These are phyloP conservation scores for Astropecten irregularis DNA, from an alignment of 53 echinoderm and acorn worm species.

Conservation along the genomic window DNA sequence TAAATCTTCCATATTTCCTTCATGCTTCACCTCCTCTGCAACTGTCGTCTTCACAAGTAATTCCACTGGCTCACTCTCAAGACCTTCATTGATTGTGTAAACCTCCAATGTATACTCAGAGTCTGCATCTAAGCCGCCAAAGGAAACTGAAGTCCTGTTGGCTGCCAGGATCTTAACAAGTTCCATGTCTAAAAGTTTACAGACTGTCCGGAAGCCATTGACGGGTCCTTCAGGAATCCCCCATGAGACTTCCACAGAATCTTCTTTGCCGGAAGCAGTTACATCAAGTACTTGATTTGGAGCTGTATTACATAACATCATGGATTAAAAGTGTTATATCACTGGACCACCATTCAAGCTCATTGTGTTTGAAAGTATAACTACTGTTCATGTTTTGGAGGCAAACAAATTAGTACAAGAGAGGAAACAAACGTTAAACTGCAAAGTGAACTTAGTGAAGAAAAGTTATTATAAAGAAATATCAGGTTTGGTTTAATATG, in stretches of 20 bases:
- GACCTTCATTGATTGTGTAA: conserved; percentile 58
- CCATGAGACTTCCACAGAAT: conserved; percentile 64
- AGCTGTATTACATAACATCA: not conserved
- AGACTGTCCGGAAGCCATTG: conserved; percentile 62
- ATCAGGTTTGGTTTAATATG: no score
- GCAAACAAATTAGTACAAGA: no score
- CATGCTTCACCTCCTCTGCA: not conserved
- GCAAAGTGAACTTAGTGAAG: no score
- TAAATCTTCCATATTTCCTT: not conserved
- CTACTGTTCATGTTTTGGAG: no score
- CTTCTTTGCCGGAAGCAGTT: conserved; percentile 1
- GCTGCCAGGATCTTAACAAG: conserved; percentile 67
- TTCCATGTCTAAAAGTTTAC: conserved; percentile 52
- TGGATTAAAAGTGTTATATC: not conserved
- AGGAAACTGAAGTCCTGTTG: conserved; percentile 57
- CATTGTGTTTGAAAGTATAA: no score
- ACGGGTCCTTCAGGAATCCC: conserved; percentile 68
- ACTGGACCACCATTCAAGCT: no score
- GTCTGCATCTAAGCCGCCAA: conserved; percentile 63
- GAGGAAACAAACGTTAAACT: no score
- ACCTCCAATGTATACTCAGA: conserved; percentile 71
- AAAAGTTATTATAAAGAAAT: no score
- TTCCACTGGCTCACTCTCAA: conserved; percentile 62
- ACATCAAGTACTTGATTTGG: conserved; percentile 60
- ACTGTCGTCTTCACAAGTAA: not conserved